Percentiles rank a stretch among this genome's conserved stretches.
Conservation (phyloP, 2,113 vertebrate genomes). For the Hippocampus zosterae region DNA sequence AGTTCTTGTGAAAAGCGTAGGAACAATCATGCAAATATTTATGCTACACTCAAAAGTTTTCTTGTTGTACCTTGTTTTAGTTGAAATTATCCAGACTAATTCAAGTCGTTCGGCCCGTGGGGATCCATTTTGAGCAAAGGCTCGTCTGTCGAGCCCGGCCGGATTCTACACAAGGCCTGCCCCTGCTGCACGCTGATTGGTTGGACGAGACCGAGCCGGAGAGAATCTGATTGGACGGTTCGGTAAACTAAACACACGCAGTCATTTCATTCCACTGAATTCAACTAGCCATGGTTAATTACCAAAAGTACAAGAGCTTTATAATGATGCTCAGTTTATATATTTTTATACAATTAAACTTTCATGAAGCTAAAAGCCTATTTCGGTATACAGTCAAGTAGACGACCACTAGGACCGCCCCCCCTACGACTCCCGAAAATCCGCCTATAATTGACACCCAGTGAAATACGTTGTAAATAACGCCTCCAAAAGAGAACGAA, state of each 20-base stretch:
- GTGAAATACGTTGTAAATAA: no score
- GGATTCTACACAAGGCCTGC: slow-evolving; percentile 9
- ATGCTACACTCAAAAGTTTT: neutral
- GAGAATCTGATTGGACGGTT: slow-evolving; percentile 26
- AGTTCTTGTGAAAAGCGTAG: neutral
- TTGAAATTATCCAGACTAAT: neutral
- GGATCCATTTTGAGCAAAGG: slow-evolving; percentile 27
- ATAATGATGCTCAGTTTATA: no score
- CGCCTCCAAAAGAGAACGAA: no score
- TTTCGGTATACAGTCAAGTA: neutral
- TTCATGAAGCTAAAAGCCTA: no score
- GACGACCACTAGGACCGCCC: no score
- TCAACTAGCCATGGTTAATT: no score
- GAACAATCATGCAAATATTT: neutral
- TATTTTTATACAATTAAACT: no score
- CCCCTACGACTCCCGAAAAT: no score
- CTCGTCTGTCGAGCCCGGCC: slow-evolving; percentile 15
- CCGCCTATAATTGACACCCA: no score
- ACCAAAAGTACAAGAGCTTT: no score
- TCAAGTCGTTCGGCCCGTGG: neutral
- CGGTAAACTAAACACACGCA: neutral
- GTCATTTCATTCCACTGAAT: no score
- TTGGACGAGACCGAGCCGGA: neutral
- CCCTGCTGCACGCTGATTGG: slow-evolving; percentile 28
- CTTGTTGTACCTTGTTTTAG: neutral